A percentile compares a stretch with the other conserved stretches of the same genome.
These are phyloP conservation scores for Cartodere bifasciata DNA, from an alignment of 2,888 invertebrate species.

Conservation along the genomic window DNA sequence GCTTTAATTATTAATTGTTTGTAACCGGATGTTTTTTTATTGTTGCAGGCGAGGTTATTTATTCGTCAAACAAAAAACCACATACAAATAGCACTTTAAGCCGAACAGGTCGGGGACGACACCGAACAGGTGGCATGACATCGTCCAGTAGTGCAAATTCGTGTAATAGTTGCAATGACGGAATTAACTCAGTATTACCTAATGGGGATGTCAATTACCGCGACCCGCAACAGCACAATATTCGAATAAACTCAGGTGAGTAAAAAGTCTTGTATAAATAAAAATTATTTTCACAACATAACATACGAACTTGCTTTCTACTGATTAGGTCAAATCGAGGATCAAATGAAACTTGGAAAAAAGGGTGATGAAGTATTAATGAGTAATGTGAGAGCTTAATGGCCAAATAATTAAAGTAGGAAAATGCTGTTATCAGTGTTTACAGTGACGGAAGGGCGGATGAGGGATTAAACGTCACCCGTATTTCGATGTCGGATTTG, in stretches of 20 bases:
- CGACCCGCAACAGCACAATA: slow-evolving; percentile 29
- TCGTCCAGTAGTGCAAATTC: slow-evolving; percentile 44
- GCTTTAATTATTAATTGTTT: too few species aligned
- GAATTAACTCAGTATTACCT: slow-evolving; percentile 18
- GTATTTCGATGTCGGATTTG: slow-evolving; percentile 13
- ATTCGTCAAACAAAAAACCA: slow-evolving; percentile 29
- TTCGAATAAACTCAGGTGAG: slow-evolving; percentile 32
- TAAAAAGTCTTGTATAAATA: slow-evolving; percentile 3
- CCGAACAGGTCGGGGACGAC: slow-evolving; percentile 31
- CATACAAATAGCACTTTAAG: slow-evolving; percentile 31
- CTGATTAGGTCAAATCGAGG: too few species aligned
- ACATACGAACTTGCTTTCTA: too few species aligned
- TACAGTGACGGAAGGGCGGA: slow-evolving; percentile 13
- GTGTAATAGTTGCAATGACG: slow-evolving; percentile 33
- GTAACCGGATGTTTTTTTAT: too few species aligned
- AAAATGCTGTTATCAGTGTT: slow-evolving; percentile 11
- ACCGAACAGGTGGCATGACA: slow-evolving; percentile 41
- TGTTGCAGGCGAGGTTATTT: slow-evolving; percentile 30
- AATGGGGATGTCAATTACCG: slow-evolving; percentile 30
- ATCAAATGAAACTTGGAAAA: slow-evolving; percentile 6
- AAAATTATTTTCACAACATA: too few species aligned
- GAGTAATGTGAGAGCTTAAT: too few species aligned
- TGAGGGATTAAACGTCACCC: slow-evolving; percentile 14
- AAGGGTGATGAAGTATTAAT: too few species aligned
- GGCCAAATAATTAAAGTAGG: slow-evolving; percentile 13